Evolutionary conservation across 37 sponge, comb jelly and placozoan genomes (phyloP).

Genomic region (Mnemiopsis leidyi): DNA sequence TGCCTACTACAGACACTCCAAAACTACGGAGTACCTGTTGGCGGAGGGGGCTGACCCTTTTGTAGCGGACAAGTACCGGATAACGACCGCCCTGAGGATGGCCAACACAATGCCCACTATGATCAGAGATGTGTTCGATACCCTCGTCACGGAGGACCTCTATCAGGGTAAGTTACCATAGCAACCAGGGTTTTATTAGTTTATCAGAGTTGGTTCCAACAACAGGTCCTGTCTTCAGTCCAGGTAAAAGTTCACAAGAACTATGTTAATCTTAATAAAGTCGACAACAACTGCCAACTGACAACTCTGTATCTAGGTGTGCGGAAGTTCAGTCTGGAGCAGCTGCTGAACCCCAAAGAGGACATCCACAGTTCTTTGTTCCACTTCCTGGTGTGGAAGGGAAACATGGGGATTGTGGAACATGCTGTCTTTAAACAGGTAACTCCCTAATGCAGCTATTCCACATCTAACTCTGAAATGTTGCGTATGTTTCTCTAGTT

Average conservation of each 20-base stretch:
- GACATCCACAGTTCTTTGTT: not conserved
- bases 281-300: too few relatives aligned
- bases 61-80: not conserved
- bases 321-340: not conserved
- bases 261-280: too few relatives aligned
- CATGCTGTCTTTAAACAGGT: conserved; percentile 1
- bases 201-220: too few relatives aligned
- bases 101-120: conserved; percentile 26
- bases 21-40: not conserved
- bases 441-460: too few relatives aligned
- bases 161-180: conserved; percentile 9
- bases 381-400: conserved; percentile 49
- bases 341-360: not conserved
- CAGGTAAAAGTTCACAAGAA: too few relatives aligned
- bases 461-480: too few relatives aligned
- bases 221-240: too few relatives aligned
- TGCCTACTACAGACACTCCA: conserved; percentile 30
- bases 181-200: too few relatives aligned
- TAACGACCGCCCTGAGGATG: conserved; percentile 7
- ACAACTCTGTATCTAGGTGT: too few relatives aligned
- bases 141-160: conserved; percentile 9
- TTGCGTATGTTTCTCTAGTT: not conserved
- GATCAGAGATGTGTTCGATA: not conserved
- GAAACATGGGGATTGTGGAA: conserved; percentile 15
- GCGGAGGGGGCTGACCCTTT: not conserved